Base-by-base conservation (phyloP, 2,113 vertebrate genomes). In the Indri indri region DNA sequence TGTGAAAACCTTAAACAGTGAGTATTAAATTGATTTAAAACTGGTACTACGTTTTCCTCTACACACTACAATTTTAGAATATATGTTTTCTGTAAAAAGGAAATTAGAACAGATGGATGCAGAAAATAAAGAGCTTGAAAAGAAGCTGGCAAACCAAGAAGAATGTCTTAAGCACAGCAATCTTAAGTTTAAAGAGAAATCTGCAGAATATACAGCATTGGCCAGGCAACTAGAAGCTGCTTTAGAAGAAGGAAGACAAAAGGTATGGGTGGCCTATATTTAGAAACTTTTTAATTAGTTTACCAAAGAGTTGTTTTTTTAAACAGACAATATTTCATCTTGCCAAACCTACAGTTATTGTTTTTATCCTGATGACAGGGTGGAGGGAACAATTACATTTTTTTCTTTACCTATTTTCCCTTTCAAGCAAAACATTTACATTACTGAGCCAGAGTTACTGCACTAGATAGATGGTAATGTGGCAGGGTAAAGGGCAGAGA, bases 51-150 rank as follows among this genome's bases (percentile, higher is more conserved):
- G 23, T 20, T 92, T 95, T 74, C 88, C 14, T 73, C 85, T 86
- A 25, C 32, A 0, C 27, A 40, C 14, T 85, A 4, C 95, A 90
- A 97, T 92, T 68, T 94, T 74, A 96, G 34, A 34, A 45, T 90
- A 47, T 30, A 89, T 97, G 17, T 96, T 57, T 98, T 98, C 85
- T 98, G 23, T 2, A 0, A 90, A 96, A 98, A 99, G 99, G 93
- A 98, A 98, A 95, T 97, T 99, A 91, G 98, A 99, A 94, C 96
- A 98, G 90, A 90, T 99, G 98, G 98, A 99, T 94, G 95, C 96
- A 92, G 98, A 99, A 97, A 99, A 99, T 93, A 91, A 98, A 97
- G 98, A 99, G 92, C 99, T 99, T 96, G 98, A 99, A n/a, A 97
- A 93, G 97, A 99, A 98, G 92, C 98, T 99, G 6, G 97, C 91